These are phyloP conservation scores for Hipposideros armiger DNA, from an alignment of 2,113 vertebrate species.

Conservation along the genomic window DNA sequence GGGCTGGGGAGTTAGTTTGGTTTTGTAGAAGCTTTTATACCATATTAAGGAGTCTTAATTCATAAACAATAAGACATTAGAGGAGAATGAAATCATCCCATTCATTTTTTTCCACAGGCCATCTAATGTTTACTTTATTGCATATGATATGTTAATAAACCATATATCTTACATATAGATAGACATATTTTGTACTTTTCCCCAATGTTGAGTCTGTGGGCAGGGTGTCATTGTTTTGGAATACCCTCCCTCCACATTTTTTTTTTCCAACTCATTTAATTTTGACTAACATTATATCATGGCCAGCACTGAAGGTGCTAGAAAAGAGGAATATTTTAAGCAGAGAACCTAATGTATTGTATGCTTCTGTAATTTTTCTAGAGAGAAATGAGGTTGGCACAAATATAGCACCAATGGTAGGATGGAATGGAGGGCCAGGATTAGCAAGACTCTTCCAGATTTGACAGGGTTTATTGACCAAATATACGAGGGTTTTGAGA, in stretches of 20 bases:
- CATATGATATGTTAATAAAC: not conserved
- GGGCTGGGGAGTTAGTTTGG: not conserved
- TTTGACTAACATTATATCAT: slow-evolving; percentile 27
- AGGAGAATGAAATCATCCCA: not conserved
- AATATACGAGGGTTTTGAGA: not conserved
- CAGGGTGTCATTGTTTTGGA: not conserved
- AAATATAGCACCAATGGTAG: not conserved
- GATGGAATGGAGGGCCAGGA: not conserved
- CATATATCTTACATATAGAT: not conserved
- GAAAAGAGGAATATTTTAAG: not conserved
- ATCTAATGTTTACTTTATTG: not conserved
- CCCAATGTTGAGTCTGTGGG: not conserved
- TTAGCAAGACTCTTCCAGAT: not conserved
- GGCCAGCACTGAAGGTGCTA: not conserved
- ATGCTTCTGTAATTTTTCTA: not conserved
- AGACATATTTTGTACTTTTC: not conserved
- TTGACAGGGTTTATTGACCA: not conserved
- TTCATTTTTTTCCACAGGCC: slow-evolving; percentile 8
- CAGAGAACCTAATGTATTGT: not conserved
- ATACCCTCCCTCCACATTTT: not conserved
- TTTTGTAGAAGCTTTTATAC: not conserved
- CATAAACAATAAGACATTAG: not conserved
- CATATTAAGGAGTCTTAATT: not conserved
- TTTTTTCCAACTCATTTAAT: not conserved
- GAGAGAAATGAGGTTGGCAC: not conserved